Base-by-base conservation (phyloP, 2,888 invertebrate species). In the Choreutis nemorana region DNA sequence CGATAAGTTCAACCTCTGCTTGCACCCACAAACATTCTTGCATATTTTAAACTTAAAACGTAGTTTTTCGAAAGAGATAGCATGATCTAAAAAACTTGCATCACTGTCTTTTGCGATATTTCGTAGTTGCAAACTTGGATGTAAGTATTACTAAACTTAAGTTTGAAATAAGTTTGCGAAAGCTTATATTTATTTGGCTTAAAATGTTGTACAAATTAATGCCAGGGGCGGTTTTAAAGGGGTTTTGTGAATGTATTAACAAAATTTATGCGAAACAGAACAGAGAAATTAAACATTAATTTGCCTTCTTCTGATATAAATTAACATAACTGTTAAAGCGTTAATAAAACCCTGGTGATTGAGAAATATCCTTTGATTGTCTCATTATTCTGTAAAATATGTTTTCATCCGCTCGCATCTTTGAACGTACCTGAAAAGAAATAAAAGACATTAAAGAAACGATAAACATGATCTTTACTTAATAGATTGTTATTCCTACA, bases 251-350 rank as follows among this genome's bases (percentile, higher is more conserved):
- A 67, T 66, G 60, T 52, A 64, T 66, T 68, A 60, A 48, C 40
- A 26, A 46, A 67, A 66, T 64, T 65, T 67, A 68, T 66, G 61
- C 63, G 52, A 55, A 63, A 65, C 56, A 57, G 57, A 66, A 64
- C 55, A 56, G 50, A 55, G 54, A 62, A 63, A 67, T 67, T 67
- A 63, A 59, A 58, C 61, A 62, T 65, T 63, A 68, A 68, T 66
- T 67, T 63, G 54, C 50, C 56, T 55, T 62, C 59, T 57, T 56
- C 52, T 45, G 50, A 49, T 36, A 39, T 40, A 52, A 60, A 71
- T 72, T 71, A 61, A 50, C 67, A 72, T 72, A 71, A 62, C 68
- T 61, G 67, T 68, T 54, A 59, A 50, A 44, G 59, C 57, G 55
- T 54, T 44, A 55, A 55, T 59, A 58, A 46, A 55, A 57, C 57